These are phyloP conservation scores for Chondrosia reniformis DNA, from an alignment of 37 sponge, comb jelly and placozoan species.

Conservation along the genomic window DNA sequence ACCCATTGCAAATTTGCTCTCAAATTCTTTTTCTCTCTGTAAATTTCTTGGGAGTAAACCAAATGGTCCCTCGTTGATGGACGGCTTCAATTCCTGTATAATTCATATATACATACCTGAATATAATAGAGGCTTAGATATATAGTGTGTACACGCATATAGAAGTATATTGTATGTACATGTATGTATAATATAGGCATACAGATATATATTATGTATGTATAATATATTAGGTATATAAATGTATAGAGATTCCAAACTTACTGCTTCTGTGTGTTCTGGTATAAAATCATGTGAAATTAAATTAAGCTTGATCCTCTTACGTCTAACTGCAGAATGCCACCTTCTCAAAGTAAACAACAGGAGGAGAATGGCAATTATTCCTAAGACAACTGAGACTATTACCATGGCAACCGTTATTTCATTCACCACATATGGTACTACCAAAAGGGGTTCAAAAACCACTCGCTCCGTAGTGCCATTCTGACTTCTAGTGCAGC, in stretches of 20 bases:
- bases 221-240: not conserved
- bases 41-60: slow-evolving; percentile 39
- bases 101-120: not conserved
- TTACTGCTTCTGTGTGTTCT: slow-evolving; percentile 50
- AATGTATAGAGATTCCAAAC: no score
- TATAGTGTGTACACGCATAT: not conserved
- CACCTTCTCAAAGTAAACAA: slow-evolving; percentile 13
- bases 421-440: not conserved
- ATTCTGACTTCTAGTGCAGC: slow-evolving; percentile 23
- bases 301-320: slow-evolving; percentile 36
- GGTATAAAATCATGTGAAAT: slow-evolving; percentile 40
- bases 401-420: slow-evolving; percentile 7
- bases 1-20: slow-evolving; percentile 45
- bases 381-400: slow-evolving; percentile 11
- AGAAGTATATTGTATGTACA: not conserved
- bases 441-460: not conserved
- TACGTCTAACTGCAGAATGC: not conserved
- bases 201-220: not conserved
- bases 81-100: slow-evolving; percentile 43
- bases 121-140: not conserved
- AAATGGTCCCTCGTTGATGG: slow-evolving; percentile 17
- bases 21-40: slow-evolving; percentile 54
- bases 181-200: not conserved
- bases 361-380: slow-evolving; percentile 27
- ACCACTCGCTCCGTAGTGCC: not conserved